These are phyloP conservation scores for Syrrhaptes paradoxus DNA, from an alignment of 2,113 vertebrate species.

Conservation along the genomic window DNA sequence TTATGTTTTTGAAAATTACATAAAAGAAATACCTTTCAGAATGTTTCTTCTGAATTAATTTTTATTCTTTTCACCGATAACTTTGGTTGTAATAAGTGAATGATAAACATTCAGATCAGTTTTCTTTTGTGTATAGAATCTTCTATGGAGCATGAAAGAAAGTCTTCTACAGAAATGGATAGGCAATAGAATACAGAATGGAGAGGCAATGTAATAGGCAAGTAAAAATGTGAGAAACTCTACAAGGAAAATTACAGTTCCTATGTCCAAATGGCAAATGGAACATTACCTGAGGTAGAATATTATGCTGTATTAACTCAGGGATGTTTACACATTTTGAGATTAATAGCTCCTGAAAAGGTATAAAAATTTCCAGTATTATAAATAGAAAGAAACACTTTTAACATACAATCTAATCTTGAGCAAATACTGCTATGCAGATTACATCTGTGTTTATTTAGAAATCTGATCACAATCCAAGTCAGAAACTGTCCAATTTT, in stretches of 20 bases:
- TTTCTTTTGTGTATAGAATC: background rate
- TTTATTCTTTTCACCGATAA: background rate
- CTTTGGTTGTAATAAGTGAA: background rate
- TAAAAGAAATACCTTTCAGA: background rate
- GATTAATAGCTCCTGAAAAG: background rate
- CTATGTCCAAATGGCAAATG: background rate
- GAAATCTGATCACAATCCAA: background rate
- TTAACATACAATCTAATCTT: background rate
- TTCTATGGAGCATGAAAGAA: background rate
- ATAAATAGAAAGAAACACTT: background rate
- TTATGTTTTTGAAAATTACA: background rate
- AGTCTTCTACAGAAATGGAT: background rate
- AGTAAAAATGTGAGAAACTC: background rate
- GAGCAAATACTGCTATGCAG: background rate
- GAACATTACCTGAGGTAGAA: background rate
- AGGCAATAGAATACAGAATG: too few relatives aligned
- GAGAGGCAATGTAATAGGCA: background rate
- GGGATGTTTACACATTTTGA: background rate
- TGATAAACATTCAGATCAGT: background rate
- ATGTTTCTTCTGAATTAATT: background rate
- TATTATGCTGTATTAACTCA: background rate
- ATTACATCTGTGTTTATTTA: background rate
- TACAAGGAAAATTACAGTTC: background rate
- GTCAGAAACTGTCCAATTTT: background rate
- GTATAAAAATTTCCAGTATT: background rate